Base-by-base conservation (phyloP, 2,888 invertebrate species). In the Vannuccia rotundouncinata region DNA sequence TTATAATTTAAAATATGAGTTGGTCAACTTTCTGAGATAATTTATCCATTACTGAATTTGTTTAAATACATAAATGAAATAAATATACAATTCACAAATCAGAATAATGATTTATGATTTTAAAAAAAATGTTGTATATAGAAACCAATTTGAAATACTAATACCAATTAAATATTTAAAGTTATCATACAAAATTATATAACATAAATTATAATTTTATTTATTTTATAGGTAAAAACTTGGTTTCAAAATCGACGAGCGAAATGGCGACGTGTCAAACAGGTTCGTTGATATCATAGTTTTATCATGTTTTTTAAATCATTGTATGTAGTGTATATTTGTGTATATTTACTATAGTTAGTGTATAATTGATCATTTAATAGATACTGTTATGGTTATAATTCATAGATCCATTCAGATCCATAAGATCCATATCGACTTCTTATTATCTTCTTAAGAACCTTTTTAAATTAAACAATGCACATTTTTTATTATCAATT, bases 201-300 rank as follows among this genome's bases (percentile, higher is more conserved):
- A 5, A 13, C 2, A 66, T 27, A 2, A 66, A n/a, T 2, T 66
- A 66, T 10, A 45, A 10, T 17, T 45, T 45, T 5, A 10, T 45
- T 45, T 45, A 5, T 45, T 5, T 45, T 45, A 10, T 27, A 66
- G 66, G 66, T 66, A 22, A 66, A 66, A 22, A 66, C 66, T 66
- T 66, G 66, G 66, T 66, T 66, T 66, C 66, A 66, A 66, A 66
- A 66, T 22, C 5, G 66, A 2, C 66, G 66, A 22, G 66, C 66
- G 25, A 66, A 66, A 22, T 66, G 66, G 66, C 66, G 66, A 66
- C 66, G 66, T 66, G 66, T 66, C 25, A 66, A 66, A 22, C 66
- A 66, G 22, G 66, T 66, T 2, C 5, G 66, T 66, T 5, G 2
- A 66, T 22, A 45, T 45, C n/a, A 45, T 45, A 45, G 5, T 45